phyloP scores from a whole-genome alignment of 2,113 vertebrate species.

The Platichthys stellatus region DNA sequence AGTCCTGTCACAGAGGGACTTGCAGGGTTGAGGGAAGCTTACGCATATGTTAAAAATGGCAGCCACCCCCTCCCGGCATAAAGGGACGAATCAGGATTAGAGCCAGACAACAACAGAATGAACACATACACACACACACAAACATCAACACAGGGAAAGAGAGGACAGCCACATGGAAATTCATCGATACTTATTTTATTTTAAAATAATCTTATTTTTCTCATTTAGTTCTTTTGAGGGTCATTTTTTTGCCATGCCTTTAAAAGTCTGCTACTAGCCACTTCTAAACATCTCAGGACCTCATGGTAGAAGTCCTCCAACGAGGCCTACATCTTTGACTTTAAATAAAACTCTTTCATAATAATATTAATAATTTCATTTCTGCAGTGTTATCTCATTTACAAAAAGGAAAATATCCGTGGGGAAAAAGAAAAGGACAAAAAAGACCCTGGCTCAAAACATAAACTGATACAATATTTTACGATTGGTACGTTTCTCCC shows the following conservation, averaged over 20 bases:
- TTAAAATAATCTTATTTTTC: constrained; percentile 93
- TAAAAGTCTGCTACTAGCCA: constrained; percentile 79
- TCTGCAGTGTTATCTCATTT: constrained; percentile 90
- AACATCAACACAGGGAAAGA: constrained; percentile 75
- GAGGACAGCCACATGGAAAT: constrained; percentile 78
- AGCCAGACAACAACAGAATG: constrained; percentile 67
- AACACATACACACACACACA: constrained; percentile 62
- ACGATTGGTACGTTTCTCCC: constrained; percentile 67
- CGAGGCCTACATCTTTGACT: constrained; percentile 83
- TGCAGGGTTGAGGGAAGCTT: constrained; percentile 48
- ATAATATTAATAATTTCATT: constrained; percentile 65
- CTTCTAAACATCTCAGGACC: constrained; percentile 84
- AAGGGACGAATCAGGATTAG: constrained; percentile 68
- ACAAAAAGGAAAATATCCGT: constrained; percentile 83
- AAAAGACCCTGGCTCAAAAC: constrained; percentile 78
- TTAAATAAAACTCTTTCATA: constrained; percentile 91
- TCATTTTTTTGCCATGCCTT: constrained; percentile 94
- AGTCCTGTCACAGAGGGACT: constrained; percentile 66
- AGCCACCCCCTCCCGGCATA: constrained; percentile 40
- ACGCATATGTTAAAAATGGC: constrained; percentile 63
- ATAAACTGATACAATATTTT: constrained; percentile 62
- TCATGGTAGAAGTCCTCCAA: constrained; percentile 85
- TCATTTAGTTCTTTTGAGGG: constrained; percentile 86
- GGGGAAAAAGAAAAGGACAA: constrained; percentile 45
- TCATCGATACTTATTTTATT: constrained; percentile 85